Evolutionary conservation across 2,888 invertebrate species (phyloP), one percentile per base, ranked within the genome.

Genomic region (Chymomyza procnemis): DNA sequence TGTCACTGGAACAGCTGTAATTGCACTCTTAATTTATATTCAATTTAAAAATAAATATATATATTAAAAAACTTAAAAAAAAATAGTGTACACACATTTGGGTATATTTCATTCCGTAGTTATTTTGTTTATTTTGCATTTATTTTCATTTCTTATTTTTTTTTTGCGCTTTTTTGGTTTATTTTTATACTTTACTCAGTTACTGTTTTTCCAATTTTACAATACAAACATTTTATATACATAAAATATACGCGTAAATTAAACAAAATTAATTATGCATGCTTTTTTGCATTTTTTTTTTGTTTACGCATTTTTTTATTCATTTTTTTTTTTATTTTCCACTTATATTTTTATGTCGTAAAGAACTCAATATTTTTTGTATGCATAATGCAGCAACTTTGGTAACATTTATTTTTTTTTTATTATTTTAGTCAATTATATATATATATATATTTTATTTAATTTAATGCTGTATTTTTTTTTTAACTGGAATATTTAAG

Each of bases 191-290:
- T 69, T 61, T 65, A 65, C 69, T 72, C 52, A 54, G 65, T 58
- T 61, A 58, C 26, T 47, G 64, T 64, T 68, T 69, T 67, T 73
- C 71, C 62, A 75, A 78, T 79, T 81, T 79, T 86, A 85, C 81
- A 82, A 74, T 87, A 81, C 78, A 79, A 79, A 76, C 72, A 74
- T 68, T 67, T 71, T 75, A 71, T 79, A 69, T 78, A 76, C 73
- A 79, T 71, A 72, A 74, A 79, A 26, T 26, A 26, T 26, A 6
- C 6, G 26, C 73, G 75, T 75, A 78, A 80, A 77, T 75, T 74
- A 75, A 85, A 83, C 78, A 69, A 71, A 66, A 66, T 66, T 60
- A 52, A 58, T 61, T 67, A 12, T 57, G 26, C 46, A 56, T 57
- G 41, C 26, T 52, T 34, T 52, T 34, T 61, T 48, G 61, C 30